Evolutionary conservation across 2,888 invertebrate species (phyloP).

Genomic region (Zhuqinia jingwanae): DNA sequence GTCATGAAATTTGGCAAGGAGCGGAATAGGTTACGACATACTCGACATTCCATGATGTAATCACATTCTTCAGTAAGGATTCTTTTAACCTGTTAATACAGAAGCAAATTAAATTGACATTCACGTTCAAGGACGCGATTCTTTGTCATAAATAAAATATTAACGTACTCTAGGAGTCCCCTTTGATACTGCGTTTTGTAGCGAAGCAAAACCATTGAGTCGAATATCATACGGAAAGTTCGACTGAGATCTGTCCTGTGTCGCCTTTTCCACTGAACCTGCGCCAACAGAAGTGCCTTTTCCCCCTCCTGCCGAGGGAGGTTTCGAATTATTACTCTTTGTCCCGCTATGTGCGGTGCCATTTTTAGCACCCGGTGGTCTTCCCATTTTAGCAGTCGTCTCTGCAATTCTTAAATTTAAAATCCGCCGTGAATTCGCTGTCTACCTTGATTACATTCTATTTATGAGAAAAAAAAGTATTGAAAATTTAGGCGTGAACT

Average conservation of each 20-base stretch:
- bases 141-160: too few relatives aligned
- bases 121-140: too few relatives aligned
- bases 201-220: conserved; percentile 73
- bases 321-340: neutral
- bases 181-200: conserved; percentile 72
- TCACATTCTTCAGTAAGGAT: conserved; percentile 92
- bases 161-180: conserved; percentile 75
- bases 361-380: conserved; percentile 66
- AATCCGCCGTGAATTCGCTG: too few relatives aligned
- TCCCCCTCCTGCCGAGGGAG: conserved; percentile 21
- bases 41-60: conserved; percentile 93
- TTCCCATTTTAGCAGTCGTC: conserved; percentile 62
- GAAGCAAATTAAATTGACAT: too few relatives aligned
- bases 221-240: conserved; percentile 77
- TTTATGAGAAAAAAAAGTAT: too few relatives aligned
- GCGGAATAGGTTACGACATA: conserved; percentile 92
- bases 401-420: too few relatives aligned
- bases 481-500: too few relatives aligned
- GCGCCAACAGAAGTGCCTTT: neutral
- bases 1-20: conserved; percentile 93
- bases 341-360: conserved; percentile 21
- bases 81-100: conserved; percentile 89
- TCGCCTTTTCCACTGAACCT: neutral
- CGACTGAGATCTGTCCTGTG: conserved; percentile 70
- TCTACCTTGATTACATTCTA: too few relatives aligned